A percentile compares a stretch with the other conserved stretches of the same genome.
These are phyloP conservation scores for cattle (Bos taurus) DNA, from an alignment of 2,113 vertebrate genomes.

Conservation along the genomic window DNA sequence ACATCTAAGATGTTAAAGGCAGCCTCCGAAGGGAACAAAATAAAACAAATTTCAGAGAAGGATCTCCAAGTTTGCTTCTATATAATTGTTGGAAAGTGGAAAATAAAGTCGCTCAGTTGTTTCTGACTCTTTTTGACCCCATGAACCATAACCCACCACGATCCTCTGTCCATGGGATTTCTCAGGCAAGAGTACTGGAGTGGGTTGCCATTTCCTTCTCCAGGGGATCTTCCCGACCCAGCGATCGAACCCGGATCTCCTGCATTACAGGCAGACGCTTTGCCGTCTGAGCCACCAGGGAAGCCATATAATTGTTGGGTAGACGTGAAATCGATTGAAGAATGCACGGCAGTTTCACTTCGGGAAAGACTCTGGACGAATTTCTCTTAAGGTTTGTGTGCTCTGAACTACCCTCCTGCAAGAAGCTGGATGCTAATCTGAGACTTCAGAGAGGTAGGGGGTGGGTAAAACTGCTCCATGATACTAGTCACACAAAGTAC, in stretches of 20 bases:
- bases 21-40: not conserved
- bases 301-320: not conserved
- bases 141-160: too few relatives aligned
- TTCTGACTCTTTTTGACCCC: too few relatives aligned
- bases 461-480: not conserved
- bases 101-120: too few relatives aligned
- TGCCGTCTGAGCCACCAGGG: too few relatives aligned
- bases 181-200: not conserved
- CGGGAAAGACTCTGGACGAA: not conserved
- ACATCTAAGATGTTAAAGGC: not conserved
- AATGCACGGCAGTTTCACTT: not conserved
- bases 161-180: not conserved
- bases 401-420: not conserved
- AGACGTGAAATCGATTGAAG: not conserved
- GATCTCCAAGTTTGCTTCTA: not conserved
- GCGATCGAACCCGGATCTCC: not conserved
- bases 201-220: not conserved
- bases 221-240: not conserved
- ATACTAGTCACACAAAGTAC: not conserved
- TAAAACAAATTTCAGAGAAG: not conserved
- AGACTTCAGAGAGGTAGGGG: not conserved
- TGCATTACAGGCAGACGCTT: too few relatives aligned
- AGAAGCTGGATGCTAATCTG: not conserved
- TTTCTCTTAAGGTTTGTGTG: not conserved
- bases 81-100: too few relatives aligned